Conservation (phyloP, 2,888 invertebrate genomes). For the Dynastes hyllus region DNA sequence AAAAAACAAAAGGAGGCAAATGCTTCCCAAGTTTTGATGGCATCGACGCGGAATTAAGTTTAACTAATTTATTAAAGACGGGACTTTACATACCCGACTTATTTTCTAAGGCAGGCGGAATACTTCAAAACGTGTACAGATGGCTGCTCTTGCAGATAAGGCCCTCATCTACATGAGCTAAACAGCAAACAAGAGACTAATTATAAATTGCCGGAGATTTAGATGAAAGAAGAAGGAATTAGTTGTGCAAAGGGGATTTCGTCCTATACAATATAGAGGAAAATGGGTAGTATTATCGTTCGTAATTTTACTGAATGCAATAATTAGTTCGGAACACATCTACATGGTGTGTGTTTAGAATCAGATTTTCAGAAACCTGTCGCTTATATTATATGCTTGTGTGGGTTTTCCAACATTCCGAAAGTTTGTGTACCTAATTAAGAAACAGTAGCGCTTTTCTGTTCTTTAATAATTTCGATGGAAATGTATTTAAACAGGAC, state of each 20-base stretch:
- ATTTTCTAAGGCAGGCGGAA: conserved; percentile 26
- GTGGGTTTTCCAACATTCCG: no score
- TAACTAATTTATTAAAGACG: conserved; percentile 28
- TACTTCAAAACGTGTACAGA: conserved; percentile 20
- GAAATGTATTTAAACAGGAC: no score
- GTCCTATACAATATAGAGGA: not conserved
- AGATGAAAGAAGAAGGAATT: conserved; percentile 36
- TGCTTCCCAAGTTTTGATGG: no score
- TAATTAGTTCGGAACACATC: not conserved
- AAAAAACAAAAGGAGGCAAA: no score
- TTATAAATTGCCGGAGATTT: conserved; percentile 39
- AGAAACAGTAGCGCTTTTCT: no score
- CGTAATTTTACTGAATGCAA: not conserved
- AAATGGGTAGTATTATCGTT: conserved; percentile 5
- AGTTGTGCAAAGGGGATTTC: not conserved
- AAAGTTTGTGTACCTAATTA: no score
- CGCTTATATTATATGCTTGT: no score
- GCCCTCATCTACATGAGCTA: conserved; percentile 43
- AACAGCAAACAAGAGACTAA: conserved; percentile 41
- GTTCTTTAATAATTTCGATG: no score
- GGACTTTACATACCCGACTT: conserved; percentile 37
- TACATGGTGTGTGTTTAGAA: not conserved
- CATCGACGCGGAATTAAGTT: conserved; percentile 8
- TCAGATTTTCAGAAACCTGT: not conserved
- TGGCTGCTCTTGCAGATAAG: conserved; percentile 37